A percentile compares a stretch with the other conserved stretches of the same genome.
phyloP scores from a whole-genome alignment of 2,888 invertebrate genomes.

The Dynastes tityus region DNA sequence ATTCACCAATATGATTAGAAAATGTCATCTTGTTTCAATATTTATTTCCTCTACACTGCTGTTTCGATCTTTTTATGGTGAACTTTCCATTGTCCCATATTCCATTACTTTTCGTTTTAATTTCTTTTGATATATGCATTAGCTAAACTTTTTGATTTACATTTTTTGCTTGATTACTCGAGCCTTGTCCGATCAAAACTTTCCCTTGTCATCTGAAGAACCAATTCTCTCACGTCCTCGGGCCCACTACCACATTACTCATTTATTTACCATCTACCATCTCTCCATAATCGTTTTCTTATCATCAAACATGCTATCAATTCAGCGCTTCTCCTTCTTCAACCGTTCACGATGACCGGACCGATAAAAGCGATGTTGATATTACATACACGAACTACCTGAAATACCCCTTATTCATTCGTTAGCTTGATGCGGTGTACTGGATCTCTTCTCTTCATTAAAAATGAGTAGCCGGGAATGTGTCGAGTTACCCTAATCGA shows the following conservation, averaged over 20 bases:
- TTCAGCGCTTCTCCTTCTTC: neutral
- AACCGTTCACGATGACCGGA: neutral
- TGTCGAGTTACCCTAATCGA: slow-evolving; percentile 61
- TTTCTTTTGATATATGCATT: too few relatives aligned
- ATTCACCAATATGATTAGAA: too few relatives aligned
- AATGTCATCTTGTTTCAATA: too few relatives aligned
- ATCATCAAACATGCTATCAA: slow-evolving; percentile 5
- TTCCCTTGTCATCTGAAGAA: too few relatives aligned
- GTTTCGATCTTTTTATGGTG: too few relatives aligned
- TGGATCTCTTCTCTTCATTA: slow-evolving; percentile 60
- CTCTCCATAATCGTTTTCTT: neutral
- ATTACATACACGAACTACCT: neutral
- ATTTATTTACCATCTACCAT: neutral
- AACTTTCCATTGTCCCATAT: too few relatives aligned
- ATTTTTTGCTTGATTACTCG: too few relatives aligned
- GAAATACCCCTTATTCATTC: slow-evolving; percentile 1
- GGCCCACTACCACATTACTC: neutral
- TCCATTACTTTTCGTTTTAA: too few relatives aligned
- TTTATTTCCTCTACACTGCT: too few relatives aligned
- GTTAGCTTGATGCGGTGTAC: neutral
- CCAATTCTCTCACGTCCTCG: neutral
- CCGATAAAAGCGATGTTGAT: slow-evolving; percentile 10
- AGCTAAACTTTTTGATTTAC: too few relatives aligned
- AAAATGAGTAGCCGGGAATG: slow-evolving; percentile 65
- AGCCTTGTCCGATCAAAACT: too few relatives aligned